phyloP scores from a whole-genome alignment of 2,797 vertebrate genomes.

The Rhinoraja longicauda region DNA sequence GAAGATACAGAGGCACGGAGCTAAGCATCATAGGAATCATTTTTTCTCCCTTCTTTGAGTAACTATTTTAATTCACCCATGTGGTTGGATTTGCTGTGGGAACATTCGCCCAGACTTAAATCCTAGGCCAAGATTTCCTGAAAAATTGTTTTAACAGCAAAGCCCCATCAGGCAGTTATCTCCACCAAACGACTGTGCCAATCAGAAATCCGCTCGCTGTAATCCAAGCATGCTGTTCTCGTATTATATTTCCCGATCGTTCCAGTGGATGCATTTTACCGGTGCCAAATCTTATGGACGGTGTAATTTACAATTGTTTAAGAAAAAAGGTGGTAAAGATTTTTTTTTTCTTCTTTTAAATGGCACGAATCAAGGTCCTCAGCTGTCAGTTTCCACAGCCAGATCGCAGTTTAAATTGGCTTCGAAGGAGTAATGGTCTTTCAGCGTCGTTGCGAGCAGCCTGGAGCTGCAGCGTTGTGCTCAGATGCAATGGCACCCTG shows the following conservation, averaged over 20 bases:
- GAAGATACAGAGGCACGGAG: background rate
- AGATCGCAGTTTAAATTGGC: background rate
- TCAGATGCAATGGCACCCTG: background rate
- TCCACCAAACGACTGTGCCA: background rate
- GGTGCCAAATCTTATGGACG: background rate
- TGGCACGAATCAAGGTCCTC: background rate
- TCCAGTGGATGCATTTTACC: background rate
- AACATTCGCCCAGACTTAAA: background rate
- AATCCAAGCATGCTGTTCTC: background rate
- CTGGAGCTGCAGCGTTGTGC: background rate
- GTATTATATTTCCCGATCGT: background rate
- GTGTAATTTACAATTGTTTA: background rate
- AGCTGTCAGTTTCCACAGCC: background rate
- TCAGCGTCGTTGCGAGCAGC: background rate
- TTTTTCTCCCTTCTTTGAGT: background rate
- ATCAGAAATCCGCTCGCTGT: background rate
- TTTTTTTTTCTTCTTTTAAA: background rate
- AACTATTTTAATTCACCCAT: background rate
- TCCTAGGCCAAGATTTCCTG: background rate
- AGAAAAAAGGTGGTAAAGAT: background rate
- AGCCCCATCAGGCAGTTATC: background rate
- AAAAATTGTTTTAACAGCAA: background rate
- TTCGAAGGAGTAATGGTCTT: background rate
- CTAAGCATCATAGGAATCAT: background rate
- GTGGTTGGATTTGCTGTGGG: background rate